Evolutionary conservation across 2,113 vertebrate genomes (phyloP).

Genomic region (Porphyrio hochstetteri): DNA sequence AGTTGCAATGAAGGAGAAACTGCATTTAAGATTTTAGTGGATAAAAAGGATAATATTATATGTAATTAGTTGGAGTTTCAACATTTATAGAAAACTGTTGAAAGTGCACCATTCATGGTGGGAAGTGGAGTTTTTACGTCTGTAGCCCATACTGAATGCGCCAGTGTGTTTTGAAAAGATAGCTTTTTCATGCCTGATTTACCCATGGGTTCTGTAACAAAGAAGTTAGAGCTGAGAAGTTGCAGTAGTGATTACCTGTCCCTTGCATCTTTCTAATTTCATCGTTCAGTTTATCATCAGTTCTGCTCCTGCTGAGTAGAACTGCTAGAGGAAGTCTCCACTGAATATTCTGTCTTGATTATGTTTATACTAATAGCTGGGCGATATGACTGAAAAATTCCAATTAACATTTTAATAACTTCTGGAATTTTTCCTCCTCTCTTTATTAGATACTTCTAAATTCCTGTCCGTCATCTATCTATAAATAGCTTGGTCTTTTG

Average conservation of each 20-base stretch:
- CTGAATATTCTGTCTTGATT: not conserved
- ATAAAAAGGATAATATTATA: not conserved
- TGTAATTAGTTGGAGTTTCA: not conserved
- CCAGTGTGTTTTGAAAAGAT: conserved; percentile 3
- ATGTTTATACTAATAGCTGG: not conserved
- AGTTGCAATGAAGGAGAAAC: not conserved
- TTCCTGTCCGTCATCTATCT: not conserved
- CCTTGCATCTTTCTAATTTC: conserved; percentile 2
- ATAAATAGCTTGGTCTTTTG: not conserved
- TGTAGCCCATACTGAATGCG: not conserved
- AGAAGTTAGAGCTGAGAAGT: conserved; percentile 5
- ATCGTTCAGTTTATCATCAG: not conserved
- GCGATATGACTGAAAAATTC: not conserved
- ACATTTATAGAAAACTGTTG: not conserved
- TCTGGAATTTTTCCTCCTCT: not conserved
- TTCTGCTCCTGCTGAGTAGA: not conserved
- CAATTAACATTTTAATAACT: not conserved
- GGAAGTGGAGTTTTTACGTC: not conserved
- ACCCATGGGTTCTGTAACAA: not conserved
- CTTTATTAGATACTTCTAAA: not conserved
- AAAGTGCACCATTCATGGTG: not conserved
- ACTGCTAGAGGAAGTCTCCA: not conserved
- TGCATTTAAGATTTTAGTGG: not conserved
- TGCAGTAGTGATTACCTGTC: not conserved
- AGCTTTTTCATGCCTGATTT: not conserved